Evolutionary conservation across 1,140 invertebrate species (phyloP), one percentile per base, ranked within the genome.

Genomic region (Drosophila lacertosa): DNA sequence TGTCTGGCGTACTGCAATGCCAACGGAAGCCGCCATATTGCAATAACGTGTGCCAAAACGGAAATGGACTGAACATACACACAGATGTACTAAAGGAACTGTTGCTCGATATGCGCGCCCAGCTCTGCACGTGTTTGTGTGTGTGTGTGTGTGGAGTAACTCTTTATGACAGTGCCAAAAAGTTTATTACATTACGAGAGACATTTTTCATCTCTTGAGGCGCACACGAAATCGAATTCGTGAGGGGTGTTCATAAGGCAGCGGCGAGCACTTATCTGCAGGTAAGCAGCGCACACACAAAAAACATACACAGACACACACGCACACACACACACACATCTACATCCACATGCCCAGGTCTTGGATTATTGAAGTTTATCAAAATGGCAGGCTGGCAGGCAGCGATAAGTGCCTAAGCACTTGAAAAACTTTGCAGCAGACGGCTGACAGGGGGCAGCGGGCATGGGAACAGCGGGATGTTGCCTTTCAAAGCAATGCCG

Each of bases 11-110:
- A 37, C 54, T 66, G 71, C 51, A 75, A 74, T 74, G 77, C 65
- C 57, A 88, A 50, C 83, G 82, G 82, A 88, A 82, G 83, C 83
- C 74, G 82, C 83, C 83, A 88, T 88, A 89, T 88, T 88, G 83
- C 82, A 89, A 82, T 88, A 88, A 76, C 77, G 71, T 89, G 78
- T 83, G 69, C 59, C 54, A 48, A 55, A 88, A 58, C 82, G 82
- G 82, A 88, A 88, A 88, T 86, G 74, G 74, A 74, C 69, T 40
- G 26, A 26, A 67, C 22, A 40, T 35, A 74, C 37, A 64, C 24
- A 58, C 63, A 68, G 39, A 54, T 40, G 44, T 35, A 54, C 57
- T 26, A 3, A 16, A 13, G 11, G 22, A 84, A 84, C 79, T 84
- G 79, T 82, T 82, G 80, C 80, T 75, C 42, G 13, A 60, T 37